Evolutionary conservation across 1,140 invertebrate species (phyloP).

Genomic region (Trichomalopsis sarcophagae): DNA sequence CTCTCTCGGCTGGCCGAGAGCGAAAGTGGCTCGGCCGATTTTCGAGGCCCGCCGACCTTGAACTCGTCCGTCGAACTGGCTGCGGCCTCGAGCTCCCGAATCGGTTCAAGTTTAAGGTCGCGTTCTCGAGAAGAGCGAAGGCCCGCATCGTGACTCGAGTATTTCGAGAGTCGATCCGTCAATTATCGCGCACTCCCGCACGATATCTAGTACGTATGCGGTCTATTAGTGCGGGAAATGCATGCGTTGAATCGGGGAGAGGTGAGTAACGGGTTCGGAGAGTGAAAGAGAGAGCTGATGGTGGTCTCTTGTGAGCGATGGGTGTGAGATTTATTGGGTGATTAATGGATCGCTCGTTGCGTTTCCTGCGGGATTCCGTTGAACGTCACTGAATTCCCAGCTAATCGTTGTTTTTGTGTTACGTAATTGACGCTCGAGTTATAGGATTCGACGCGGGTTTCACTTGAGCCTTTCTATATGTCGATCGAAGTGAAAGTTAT

Average conservation of each 20-base stretch:
- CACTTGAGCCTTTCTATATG: neutral
- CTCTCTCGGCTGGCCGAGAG: neutral
- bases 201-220: neutral
- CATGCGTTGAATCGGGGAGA: neutral
- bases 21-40: conserved; percentile 21
- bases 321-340: neutral
- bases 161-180: conserved; percentile 6
- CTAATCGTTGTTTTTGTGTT: neutral
- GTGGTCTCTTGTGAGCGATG: neutral
- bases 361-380: conserved; percentile 16
- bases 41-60: conserved; percentile 36
- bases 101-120: conserved; percentile 61
- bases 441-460: neutral
- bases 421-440: neutral
- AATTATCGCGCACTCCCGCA: neutral
- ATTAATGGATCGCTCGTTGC: conserved; percentile 8
- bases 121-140: neutral
- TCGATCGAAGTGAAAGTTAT: neutral
- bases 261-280: neutral
- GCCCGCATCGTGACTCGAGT: conserved; percentile 27
- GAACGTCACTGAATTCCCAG: neutral
- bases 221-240: neutral
- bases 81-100: conserved; percentile 30
- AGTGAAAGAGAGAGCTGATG: neutral
- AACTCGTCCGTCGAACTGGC: conserved; percentile 48